Base-by-base conservation (phyloP, 2,113 vertebrate genomes). In the Bucco capensis region DNA sequence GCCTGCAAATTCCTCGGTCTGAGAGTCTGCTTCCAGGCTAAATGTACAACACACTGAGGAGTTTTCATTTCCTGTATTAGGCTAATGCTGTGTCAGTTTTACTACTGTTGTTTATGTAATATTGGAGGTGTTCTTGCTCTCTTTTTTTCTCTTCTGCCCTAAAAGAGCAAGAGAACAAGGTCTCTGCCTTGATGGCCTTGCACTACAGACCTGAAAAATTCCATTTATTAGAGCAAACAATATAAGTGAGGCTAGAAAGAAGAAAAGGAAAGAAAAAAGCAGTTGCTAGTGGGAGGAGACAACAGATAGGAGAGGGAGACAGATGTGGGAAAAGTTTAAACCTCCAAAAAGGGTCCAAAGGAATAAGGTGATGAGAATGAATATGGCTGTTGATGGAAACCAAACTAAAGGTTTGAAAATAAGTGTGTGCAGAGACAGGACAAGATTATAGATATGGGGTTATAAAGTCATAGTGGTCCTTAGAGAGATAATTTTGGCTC, bases 21-120 rank as follows among this genome's bases (percentile, higher is more conserved):
- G 66, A 38, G 84, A 79, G 23, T 86, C 78, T 91, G 37, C 57
- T 89, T 90, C 77, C 27, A 84, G 37, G 11, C 56, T 90, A 49
- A 91, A 90, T 53, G 73, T 88, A 91, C 83, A 93, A 17, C 69
- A 61, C 72, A 92, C 86, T 50, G 53, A 95, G 77, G 70, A 86
- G 44, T 57, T 42, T 86, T 90, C 22, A 69, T 78, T 95, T 95
- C 86, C 80, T 84, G 46, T 24, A 82, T 84, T 89, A 90, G 54
- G 28, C 33, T 88, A 91, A 90, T 83, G 23, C 60, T 62, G 15
- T 90, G 65, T 71, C 53, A 6, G 64, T 95, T 94, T 94, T 91
- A 88, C 47, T 94, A 12, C 88, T 89, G 33, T 81, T 81, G 60
- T 89, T 95, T 86, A 88, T 94, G 62, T 80, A 60, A 14, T 53